Evolutionary conservation across 2,113 vertebrate species (phyloP).

Genomic region (Lampris incognitus): DNA sequence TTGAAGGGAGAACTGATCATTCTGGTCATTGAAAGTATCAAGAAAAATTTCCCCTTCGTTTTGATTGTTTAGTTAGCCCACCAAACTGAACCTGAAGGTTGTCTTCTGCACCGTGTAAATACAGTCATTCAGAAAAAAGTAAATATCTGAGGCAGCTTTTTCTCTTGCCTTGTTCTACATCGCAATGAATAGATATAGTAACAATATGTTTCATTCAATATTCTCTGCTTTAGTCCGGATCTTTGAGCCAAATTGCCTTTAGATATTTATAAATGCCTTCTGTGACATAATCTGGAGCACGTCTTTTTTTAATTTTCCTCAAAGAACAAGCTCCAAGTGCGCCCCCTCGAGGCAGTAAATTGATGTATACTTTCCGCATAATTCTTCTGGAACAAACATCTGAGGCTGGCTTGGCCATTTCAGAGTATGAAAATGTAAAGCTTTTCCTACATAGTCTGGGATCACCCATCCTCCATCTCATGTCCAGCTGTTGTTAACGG

Average conservation of each 20-base stretch:
- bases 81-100: constrained; percentile 56
- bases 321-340: constrained; percentile 77
- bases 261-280: not conserved
- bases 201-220: constrained; percentile 60
- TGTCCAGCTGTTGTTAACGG: constrained; percentile 33
- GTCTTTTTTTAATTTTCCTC: constrained; percentile 65
- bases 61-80: constrained; percentile 30
- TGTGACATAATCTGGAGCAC: constrained; percentile 64
- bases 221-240: constrained; percentile 14
- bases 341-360: constrained; percentile 74
- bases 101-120: constrained; percentile 62
- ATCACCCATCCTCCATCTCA: constrained; percentile 47
- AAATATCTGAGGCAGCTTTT: constrained; percentile 43
- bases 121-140: constrained; percentile 72
- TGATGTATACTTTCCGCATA: constrained; percentile 66
- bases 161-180: constrained; percentile 69
- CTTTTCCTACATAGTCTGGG: constrained; percentile 54
- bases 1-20: constrained; percentile 41
- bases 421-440: constrained; percentile 51
- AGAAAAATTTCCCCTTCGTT: constrained; percentile 44
- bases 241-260: constrained; percentile 59
- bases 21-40: constrained; percentile 37
- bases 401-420: constrained; percentile 72
- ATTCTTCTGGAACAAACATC: constrained; percentile 73
- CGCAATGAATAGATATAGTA: constrained; percentile 71